A percentile compares a stretch with the other conserved stretches of the same genome.
Evolutionary conservation across 2,797 vertebrate species (phyloP).

Genomic region (Arctocebus calabarensis): DNA sequence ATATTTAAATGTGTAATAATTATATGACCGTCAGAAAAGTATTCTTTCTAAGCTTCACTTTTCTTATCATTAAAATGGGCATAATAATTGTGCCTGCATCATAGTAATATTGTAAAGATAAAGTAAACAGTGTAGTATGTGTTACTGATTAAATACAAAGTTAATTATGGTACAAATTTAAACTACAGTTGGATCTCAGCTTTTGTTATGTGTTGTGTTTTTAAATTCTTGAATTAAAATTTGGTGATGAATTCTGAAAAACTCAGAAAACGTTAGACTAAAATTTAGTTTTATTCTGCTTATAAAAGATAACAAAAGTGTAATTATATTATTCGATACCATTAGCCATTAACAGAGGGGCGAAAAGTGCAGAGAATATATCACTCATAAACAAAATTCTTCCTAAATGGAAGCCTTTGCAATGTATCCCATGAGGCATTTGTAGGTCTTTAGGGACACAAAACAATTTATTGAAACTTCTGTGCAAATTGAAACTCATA

Average conservation of each 20-base stretch:
- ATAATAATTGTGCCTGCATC: not conserved
- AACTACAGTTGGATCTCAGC: not conserved
- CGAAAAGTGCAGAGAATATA: conserved; percentile 47
- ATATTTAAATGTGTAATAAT: not conserved
- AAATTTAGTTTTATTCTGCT: not conserved
- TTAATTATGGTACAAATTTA: conserved; percentile 21
- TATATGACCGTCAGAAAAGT: not conserved
- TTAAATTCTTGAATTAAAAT: conserved; percentile 24
- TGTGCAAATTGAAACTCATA: conserved; percentile 66
- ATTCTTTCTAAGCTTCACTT: not conserved
- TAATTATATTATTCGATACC: conserved; percentile 40
- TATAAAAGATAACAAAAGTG: not conserved
- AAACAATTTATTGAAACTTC: conserved; percentile 79
- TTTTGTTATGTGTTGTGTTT: not conserved
- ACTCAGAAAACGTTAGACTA: conserved; percentile 18
- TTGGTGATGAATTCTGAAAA: conserved; percentile 37
- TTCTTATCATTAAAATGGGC: not conserved
- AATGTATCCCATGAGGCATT: conserved; percentile 51
- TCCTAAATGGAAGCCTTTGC: conserved; percentile 58
- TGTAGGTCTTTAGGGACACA: conserved; percentile 67
- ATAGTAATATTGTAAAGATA: not conserved
- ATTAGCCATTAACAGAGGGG: conserved; percentile 39
- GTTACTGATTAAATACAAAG: not conserved
- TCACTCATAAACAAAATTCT: conserved; percentile 66
- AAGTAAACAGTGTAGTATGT: not conserved